A percentile compares a stretch with the other conserved stretches of the same genome.
Conservation (phyloP, 1,140 invertebrate genomes). For the Oscheius sp. region DNA sequence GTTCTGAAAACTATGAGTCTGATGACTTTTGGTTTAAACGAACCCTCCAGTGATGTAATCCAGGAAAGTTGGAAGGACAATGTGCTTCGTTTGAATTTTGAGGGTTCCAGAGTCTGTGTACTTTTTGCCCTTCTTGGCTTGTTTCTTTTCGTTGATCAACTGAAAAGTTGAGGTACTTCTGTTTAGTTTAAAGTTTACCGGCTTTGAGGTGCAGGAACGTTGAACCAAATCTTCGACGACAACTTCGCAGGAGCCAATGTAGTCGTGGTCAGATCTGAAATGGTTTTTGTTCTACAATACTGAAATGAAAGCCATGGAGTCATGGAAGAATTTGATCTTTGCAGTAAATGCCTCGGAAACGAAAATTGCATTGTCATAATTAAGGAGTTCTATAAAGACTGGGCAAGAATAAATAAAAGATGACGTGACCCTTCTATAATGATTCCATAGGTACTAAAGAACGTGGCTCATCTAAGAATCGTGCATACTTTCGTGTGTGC, state of each 20-base stretch:
- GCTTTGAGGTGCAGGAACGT: neutral
- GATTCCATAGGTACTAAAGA: no score
- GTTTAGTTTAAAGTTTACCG: neutral
- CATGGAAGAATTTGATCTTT: no score
- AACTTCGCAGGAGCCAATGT: neutral
- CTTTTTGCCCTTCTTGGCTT: slow-evolving; percentile 48
- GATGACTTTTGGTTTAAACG: neutral
- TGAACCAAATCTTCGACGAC: neutral
- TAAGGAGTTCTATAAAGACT: no score
- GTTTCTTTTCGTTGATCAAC: slow-evolving; percentile 63
- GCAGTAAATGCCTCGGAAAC: no score
- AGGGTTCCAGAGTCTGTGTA: slow-evolving; percentile 52
- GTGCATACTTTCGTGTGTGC: no score
- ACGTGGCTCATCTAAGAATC: no score
- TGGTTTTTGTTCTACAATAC: no score
- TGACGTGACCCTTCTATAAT: no score
- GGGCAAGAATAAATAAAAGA: no score
- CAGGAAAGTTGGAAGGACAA: slow-evolving; percentile 45
- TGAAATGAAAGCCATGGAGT: no score
- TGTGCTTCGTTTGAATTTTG: slow-evolving; percentile 41
- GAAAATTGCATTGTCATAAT: no score
- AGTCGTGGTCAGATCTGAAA: neutral
- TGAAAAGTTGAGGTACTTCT: slow-evolving; percentile 44
- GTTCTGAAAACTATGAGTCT: slow-evolving; percentile 48
- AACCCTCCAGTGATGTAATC: slow-evolving; percentile 53